Percentiles rank a stretch among this genome's conserved stretches.
Conservation (phyloP, 2,797 vertebrate species). For the Sus cebifrons region DNA sequence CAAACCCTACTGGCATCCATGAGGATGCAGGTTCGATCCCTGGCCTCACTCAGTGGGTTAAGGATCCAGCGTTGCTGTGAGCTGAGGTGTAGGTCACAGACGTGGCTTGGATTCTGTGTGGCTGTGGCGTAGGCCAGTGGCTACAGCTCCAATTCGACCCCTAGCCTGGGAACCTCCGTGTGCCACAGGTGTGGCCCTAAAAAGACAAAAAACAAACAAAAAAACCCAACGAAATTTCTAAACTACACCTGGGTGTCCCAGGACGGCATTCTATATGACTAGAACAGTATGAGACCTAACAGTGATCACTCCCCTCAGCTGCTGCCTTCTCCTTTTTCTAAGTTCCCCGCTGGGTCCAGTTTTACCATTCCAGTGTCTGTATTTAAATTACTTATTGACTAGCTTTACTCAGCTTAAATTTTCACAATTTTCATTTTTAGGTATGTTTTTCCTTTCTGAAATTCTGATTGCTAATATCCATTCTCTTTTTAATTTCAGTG, state of each 20-base stretch:
- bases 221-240: not conserved
- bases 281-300: not conserved
- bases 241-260: not conserved
- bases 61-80: too few relatives aligned
- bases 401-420: not conserved
- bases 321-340: not conserved
- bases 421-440: slow-evolving; percentile 42
- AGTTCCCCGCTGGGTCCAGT: not conserved
- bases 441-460: slow-evolving; percentile 30
- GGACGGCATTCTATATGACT: not conserved
- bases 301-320: not conserved
- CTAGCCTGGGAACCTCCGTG: too few relatives aligned
- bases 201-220: too few relatives aligned
- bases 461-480: slow-evolving; percentile 33
- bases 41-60: too few relatives aligned
- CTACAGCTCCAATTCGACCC: too few relatives aligned
- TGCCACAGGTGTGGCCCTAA: too few relatives aligned
- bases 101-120: too few relatives aligned
- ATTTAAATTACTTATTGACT: not conserved
- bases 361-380: slow-evolving; percentile 1
- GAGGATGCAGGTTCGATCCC: too few relatives aligned
- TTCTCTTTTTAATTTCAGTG: slow-evolving; percentile 27
- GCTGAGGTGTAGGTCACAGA: too few relatives aligned
- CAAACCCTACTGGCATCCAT: too few relatives aligned
- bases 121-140: too few relatives aligned